phyloP scores from a whole-genome alignment of 2,113 vertebrate species.

The Rhineura floridana region DNA sequence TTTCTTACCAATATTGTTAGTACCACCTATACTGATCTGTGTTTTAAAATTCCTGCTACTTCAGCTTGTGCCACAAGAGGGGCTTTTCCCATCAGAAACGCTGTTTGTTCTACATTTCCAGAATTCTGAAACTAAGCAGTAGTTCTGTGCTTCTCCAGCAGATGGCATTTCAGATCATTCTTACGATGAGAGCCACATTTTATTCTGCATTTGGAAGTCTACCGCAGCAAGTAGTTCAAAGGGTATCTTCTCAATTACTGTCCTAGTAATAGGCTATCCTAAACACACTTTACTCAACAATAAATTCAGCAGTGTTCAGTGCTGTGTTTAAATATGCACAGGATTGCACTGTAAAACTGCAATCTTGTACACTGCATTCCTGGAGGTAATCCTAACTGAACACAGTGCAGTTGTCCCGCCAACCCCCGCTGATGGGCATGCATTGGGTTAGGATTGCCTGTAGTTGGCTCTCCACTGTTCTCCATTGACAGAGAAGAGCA shows the following conservation, averaged over 20 bases:
- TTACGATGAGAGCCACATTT: not conserved
- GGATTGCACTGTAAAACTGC: no score
- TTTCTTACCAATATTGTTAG: not conserved
- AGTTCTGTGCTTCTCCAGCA: not conserved
- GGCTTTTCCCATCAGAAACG: not conserved
- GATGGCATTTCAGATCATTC: not conserved
- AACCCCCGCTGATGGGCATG: no score
- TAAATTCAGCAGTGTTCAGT: not conserved
- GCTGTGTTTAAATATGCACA: not conserved
- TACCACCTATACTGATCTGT: not conserved
- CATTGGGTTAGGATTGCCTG: no score
- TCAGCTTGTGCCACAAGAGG: not conserved
- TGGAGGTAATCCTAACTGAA: no score
- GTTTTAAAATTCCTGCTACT: not conserved
- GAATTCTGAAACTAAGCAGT: not conserved
- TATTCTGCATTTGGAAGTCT: not conserved
- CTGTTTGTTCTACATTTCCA: not conserved
- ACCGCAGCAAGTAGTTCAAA: not conserved
- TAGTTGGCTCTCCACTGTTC: no score
- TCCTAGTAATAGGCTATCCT: no score
- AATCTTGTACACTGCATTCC: no score
- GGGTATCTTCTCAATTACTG: no score
- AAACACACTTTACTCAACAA: not conserved
- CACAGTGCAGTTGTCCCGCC: no score
- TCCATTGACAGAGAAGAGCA: no score